Base-by-base conservation (phyloP, 2,888 invertebrate genomes). In the Magallana nippona region DNA sequence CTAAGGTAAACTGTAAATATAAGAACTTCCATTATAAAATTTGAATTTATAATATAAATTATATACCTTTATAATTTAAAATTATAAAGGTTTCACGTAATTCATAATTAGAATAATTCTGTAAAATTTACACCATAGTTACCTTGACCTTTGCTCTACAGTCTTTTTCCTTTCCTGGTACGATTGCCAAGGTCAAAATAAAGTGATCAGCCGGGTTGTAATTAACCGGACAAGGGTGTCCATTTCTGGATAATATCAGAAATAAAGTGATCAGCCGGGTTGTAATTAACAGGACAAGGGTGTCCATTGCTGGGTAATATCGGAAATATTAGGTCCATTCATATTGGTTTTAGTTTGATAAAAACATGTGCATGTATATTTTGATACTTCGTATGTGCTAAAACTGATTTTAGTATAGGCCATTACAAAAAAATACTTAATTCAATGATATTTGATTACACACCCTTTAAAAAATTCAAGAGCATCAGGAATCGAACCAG, bases 171-270 rank as follows among this genome's bases (percentile, higher is more conserved):
- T 96, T 95, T 0, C 97, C 97, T 0, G 98, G 98, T 1, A 97
- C 96, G 1, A 98, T 96, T 0, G 98, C 98, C 88, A 98, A 94
- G 1, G 97, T 96, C 93, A 98, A 97, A 79, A 99, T 97, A 94
- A 97, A 98, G 94, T 97, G 98, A 94, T 99, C 98, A 10, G 93
- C 93, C 8, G 93, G 93, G 80, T 93, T 93, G 86, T 90, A 93
- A 87, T 92, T 93, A 17, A 77, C 83, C 8, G 93, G 93, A 82
- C 91, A 91, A 0, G 82, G 84, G 56, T 83, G 86, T n/a, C 89
- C 89, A n/a, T 79, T 79, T 15, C 89, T 89, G 22, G 27, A 44
- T 5, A 44, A 44, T 44, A 44, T 44, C 44, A 44, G 44, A 8
- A 44, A 44, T 0, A 3, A n/a, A n/a, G n/a, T 97, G 98, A 94